These are phyloP conservation scores for Papilio dardanus DNA, from an alignment of 1,140 invertebrate species.

Conservation along the genomic window DNA sequence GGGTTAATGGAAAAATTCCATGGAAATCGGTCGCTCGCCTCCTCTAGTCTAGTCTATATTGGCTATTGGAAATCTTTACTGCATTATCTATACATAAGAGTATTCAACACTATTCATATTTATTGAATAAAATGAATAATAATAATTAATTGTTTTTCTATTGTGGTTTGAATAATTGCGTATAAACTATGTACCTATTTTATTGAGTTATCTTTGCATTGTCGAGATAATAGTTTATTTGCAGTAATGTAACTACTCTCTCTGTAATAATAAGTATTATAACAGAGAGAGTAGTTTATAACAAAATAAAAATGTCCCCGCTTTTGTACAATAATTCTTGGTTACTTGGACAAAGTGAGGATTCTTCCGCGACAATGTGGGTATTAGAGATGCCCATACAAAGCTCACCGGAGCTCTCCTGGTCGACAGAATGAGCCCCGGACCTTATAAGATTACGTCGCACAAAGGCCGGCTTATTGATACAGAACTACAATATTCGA, in stretches of 20 bases:
- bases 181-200: background rate
- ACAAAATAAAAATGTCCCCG: slow-evolving; percentile 9
- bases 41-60: slow-evolving; percentile 40
- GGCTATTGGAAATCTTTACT: slow-evolving; percentile 29
- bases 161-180: background rate
- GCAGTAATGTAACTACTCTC: no score
- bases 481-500: slow-evolving; percentile 56
- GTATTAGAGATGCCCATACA: slow-evolving; percentile 76
- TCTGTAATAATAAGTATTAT: no score
- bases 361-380: slow-evolving; percentile 56
- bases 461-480: slow-evolving; percentile 72
- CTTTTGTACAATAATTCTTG: slow-evolving; percentile 40
- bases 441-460: slow-evolving; percentile 64
- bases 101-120: background rate
- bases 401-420: slow-evolving; percentile 58
- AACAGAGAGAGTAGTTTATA: background rate
- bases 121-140: background rate
- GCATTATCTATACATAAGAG: background rate
- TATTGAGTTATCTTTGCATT: background rate
- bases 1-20: slow-evolving; percentile 77
- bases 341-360: slow-evolving; percentile 46
- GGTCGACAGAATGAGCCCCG: slow-evolving; percentile 62
- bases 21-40: slow-evolving; percentile 63
- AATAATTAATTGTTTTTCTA: background rate
- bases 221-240: background rate